Evolutionary conservation across 2,888 invertebrate genomes (phyloP).

Genomic region (Bursaphelenchus okinawaensis): DNA sequence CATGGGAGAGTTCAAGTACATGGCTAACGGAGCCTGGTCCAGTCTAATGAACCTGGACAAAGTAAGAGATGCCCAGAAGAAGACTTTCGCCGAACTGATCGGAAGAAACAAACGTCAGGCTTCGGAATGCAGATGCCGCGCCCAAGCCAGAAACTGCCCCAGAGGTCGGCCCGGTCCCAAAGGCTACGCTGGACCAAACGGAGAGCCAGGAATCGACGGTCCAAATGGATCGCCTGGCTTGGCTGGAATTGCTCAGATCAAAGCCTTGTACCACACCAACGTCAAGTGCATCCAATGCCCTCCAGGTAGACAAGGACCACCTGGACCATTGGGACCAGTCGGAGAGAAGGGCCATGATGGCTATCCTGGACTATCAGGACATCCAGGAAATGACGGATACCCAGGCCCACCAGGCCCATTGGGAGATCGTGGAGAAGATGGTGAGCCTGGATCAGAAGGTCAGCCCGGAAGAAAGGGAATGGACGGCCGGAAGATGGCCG

Average conservation of each 20-base stretch:
- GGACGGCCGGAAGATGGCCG: neutral
- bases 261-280: neutral
- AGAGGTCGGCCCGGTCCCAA: neutral
- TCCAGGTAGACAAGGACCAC: neutral
- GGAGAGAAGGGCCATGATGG: neutral
- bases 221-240: constrained; percentile 7
- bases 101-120: neutral
- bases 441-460: neutral
- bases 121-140: neutral
- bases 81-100: neutral
- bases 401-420: neutral
- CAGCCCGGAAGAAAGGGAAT: neutral
- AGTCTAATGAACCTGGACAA: neutral
- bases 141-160: constrained; percentile 2
- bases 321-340: neutral
- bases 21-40: neutral
- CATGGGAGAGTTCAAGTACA: neutral
- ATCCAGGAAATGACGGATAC: neutral
- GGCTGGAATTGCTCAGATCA: neutral
- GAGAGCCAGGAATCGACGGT: neutral
- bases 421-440: neutral
- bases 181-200: neutral
- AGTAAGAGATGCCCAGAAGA: neutral
- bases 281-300: neutral
- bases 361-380: neutral